These are phyloP conservation scores for Speoplatyrhinus poulsoni DNA, from an alignment of 2,113 vertebrate genomes.

Conservation along the genomic window DNA sequence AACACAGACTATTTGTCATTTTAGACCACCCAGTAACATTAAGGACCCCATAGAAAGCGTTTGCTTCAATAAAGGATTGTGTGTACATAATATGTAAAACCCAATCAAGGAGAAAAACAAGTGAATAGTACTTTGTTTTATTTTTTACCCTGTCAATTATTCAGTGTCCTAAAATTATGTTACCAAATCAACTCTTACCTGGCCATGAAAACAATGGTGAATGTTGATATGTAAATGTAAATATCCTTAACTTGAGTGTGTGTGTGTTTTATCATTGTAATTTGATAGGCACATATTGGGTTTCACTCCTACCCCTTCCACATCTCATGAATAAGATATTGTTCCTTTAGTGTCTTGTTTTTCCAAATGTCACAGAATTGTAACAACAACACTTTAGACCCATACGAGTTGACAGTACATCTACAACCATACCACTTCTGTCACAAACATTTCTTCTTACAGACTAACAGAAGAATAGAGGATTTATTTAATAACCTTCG, in stretches of 20 bases:
- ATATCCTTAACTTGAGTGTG: conserved; percentile 28
- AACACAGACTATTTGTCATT: no score
- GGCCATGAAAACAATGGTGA: background rate
- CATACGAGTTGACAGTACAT: background rate
- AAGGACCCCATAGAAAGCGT: no score
- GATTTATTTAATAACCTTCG: conserved; percentile 6
- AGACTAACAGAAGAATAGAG: conserved; percentile 6
- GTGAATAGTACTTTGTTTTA: no score
- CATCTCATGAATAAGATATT: conserved; percentile 76
- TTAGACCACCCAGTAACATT: no score
- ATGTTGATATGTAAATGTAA: conserved; percentile 33
- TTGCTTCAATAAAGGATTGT: no score
- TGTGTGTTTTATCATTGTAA: conserved; percentile 40
- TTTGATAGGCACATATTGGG: conserved; percentile 64
- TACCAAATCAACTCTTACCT: background rate
- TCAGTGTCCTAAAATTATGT: background rate
- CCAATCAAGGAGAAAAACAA: no score
- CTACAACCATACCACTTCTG: conserved; percentile 7
- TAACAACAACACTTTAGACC: conserved; percentile 24
- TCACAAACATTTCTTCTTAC: background rate
- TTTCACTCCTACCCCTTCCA: conserved; percentile 54
- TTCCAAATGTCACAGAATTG: conserved; percentile 41
- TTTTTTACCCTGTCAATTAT: no score
- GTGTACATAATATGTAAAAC: no score
- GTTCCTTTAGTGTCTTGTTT: conserved; percentile 57